Evolutionary conservation across 2,888 invertebrate genomes (phyloP), one percentile per base, ranked within the genome.

Genomic region (Eupelmus urozonus): DNA sequence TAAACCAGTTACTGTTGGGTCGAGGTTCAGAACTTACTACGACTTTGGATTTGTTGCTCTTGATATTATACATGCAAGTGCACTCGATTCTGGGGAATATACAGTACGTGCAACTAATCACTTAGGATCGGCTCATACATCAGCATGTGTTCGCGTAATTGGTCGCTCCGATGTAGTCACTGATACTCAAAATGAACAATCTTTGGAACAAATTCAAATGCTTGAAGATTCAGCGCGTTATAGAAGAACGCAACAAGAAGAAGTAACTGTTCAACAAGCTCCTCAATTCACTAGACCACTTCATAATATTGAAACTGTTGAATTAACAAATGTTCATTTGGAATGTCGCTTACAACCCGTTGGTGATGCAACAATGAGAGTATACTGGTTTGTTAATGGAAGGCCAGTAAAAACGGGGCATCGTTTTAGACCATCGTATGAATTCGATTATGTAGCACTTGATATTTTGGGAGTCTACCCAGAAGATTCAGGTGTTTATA

Each of bases 11-110:
- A 96, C 97, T 40, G 95, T 97, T 51, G 97, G 96, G 57, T 97
- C 97, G 60, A 93, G 98, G 87, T 98, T 98, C 92, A 94, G 95
- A 87, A 97, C 98, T 27, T 97, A 97, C 88, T 96, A 97, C 87
- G 99, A 99, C 88, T 99, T 99, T 89, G 99, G 99, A 20, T 98
- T 97, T 89, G 97, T 99, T 71, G 97, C 98, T 49, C 91, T 99
- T 83, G 99, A 99, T 87, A 97, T 99, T 79, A 94, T 98, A 81
- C 96, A 98, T 87, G 95, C 97, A 23, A 97, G 96, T 73, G 95
- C 97, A n/a, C 92, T 96, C 78, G 99, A 99, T 90, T 95, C 97
- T 49, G 98, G 98, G 69, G 97, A 97, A 91, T 99, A 99, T 87
- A 98, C 97, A 0, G 96, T 95, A 57, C 92, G 96, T 81, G 98